These are phyloP conservation scores for Brachirus orientalis DNA, from an alignment of 2,113 vertebrate genomes.

Conservation along the genomic window DNA sequence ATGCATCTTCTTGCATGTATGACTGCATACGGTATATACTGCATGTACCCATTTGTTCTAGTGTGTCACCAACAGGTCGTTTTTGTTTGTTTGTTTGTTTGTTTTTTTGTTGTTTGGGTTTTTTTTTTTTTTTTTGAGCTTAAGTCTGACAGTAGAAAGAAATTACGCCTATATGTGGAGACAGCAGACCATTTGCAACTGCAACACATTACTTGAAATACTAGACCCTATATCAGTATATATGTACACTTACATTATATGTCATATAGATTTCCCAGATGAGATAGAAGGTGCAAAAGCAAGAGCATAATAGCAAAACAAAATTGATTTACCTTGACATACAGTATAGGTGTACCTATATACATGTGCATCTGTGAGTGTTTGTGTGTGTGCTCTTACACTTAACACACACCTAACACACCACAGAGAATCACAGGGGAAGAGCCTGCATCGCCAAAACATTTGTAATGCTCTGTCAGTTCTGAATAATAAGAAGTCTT, in stretches of 20 bases:
- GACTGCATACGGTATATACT: no score
- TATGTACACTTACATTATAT: slow-evolving; percentile 11
- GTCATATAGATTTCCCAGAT: slow-evolving; percentile 44
- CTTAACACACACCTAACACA: background rate
- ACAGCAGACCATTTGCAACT: background rate
- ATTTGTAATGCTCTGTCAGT: background rate
- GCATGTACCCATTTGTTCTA: no score
- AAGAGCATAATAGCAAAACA: slow-evolving; percentile 26
- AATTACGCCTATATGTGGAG: slow-evolving; percentile 13
- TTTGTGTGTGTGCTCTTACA: background rate
- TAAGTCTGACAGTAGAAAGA: slow-evolving; percentile 8
- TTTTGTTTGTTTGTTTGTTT: no score
- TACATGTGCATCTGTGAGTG: background rate
- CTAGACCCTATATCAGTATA: slow-evolving; percentile 8
- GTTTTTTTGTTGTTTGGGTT: no score
- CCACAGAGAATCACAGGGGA: no score
- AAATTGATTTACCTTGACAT: slow-evolving; percentile 48
- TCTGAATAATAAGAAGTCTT: background rate
- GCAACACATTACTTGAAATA: slow-evolving; percentile 9
- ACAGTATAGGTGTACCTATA: slow-evolving; percentile 1
- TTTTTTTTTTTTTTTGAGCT: no score
- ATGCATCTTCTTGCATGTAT: no score
- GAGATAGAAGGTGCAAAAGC: slow-evolving; percentile 15
- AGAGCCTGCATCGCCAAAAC: no score
- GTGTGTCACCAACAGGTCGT: no score